These are phyloP conservation scores for Balearica regulorum DNA, from an alignment of 2,797 vertebrate genomes.

Conservation along the genomic window DNA sequence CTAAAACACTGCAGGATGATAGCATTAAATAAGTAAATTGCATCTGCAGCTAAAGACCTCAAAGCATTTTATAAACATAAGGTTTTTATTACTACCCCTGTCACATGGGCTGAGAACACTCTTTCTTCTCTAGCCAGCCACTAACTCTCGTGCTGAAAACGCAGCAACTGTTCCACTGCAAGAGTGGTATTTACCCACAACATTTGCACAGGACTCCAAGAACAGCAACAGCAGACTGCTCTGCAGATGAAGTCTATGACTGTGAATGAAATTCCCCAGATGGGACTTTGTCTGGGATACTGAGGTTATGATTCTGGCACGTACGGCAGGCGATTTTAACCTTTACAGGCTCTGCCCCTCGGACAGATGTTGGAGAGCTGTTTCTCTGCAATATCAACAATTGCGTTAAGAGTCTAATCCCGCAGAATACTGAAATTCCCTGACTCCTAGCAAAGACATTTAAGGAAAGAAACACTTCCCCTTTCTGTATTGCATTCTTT, in stretches of 20 bases:
- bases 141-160: neutral
- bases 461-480: neutral
- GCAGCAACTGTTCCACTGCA: neutral
- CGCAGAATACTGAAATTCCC: neutral
- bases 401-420: neutral
- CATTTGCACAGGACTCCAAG: neutral
- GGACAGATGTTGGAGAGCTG: neutral
- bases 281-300: neutral
- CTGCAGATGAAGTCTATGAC: neutral
- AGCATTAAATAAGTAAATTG: neutral
- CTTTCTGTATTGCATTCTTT: neutral
- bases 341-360: neutral
- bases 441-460: neutral
- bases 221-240: neutral
- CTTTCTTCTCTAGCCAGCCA: slow-evolving; percentile 41
- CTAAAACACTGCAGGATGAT: neutral
- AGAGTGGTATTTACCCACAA: neutral
- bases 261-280: neutral
- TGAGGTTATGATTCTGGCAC: neutral
- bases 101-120: neutral
- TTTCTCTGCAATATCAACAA: neutral
- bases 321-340: neutral
- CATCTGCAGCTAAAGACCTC: slow-evolving; percentile 28
- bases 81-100: neutral
- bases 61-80: neutral